Evolutionary conservation across 2,888 invertebrate genomes (phyloP).

Genomic region (Piscicola geometra): DNA sequence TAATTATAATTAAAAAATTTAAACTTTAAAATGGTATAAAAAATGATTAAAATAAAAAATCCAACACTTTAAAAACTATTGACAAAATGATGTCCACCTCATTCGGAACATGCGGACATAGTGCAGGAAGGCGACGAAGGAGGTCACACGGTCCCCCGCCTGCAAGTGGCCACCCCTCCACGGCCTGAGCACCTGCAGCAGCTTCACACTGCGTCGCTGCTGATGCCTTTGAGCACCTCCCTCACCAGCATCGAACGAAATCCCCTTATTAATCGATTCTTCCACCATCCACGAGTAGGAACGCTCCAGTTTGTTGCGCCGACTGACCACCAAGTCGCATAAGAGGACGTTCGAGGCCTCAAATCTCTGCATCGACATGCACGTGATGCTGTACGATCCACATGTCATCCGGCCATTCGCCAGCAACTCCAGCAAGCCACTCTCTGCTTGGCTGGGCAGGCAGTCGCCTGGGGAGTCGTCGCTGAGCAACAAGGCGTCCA

Average conservation of each 20-base stretch:
- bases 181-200: background rate
- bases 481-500: background rate
- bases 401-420: background rate
- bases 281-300: constrained; percentile 1
- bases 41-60: too few species aligned
- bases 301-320: background rate
- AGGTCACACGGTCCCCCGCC: background rate
- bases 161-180: background rate
- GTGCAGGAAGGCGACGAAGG: background rate
- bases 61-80: too few species aligned
- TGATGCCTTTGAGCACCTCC: background rate
- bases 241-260: background rate
- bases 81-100: too few species aligned
- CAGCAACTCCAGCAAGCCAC: background rate
- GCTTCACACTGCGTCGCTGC: background rate
- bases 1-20: too few species aligned
- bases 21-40: too few species aligned
- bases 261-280: background rate
- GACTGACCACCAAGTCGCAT: background rate
- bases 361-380: background rate
- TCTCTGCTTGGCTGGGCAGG: background rate
- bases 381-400: background rate
- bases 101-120: constrained; percentile 3
- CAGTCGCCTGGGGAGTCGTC: background rate
- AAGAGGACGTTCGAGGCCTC: background rate